Evolutionary conservation across 2,113 vertebrate genomes (phyloP), one percentile per base, ranked within the genome.

Genomic region (Fukomys damarensis): DNA sequence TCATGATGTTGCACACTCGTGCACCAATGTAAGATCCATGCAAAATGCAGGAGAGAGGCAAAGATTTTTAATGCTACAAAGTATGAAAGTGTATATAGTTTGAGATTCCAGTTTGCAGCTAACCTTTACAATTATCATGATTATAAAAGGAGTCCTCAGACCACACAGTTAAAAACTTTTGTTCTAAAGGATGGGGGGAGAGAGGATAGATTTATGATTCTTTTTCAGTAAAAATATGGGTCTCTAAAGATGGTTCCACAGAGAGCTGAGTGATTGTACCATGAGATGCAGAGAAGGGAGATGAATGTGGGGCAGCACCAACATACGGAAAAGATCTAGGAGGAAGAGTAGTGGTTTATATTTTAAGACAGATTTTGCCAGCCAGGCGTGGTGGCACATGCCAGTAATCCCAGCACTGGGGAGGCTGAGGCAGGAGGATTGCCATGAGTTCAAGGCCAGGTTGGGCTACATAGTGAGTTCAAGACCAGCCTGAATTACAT

Each of bases 31-130:
- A 96, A 81, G 41, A 82, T 59, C 1, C 22, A 74, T 81, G 87
- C 65, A 66, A 54, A 92, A 58, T 89, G 0, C 58, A 81, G 89
- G 89, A 59, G 61, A 46, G 41, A 85, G 74, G 96, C 72, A 95
- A 22, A 74, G 72, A 81, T 89, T 97, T 97, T 96, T 94, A 92
- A 66, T 92, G 35, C 66, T 16, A 38, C 66, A 91, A 58, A 59
- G 17, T 87, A 41, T 63, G 61, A 59, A 93, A 83, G 41, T 83
- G 68, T 83, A 10, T 52, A 77, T 91, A 41, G 24, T 88, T 92
- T 77, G 41, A 77, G 52, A 83, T 76, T 87, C 14, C 35, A 86
- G 17, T 20, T 38, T n/a, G 66, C 17, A 70, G 66, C 66, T 90
- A 80, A 89, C 12, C 70, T 58, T 86, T 91, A 52, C 12, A 68